Conservation (phyloP, 2,113 vertebrate species). For the Dascyllus trimaculatus region DNA sequence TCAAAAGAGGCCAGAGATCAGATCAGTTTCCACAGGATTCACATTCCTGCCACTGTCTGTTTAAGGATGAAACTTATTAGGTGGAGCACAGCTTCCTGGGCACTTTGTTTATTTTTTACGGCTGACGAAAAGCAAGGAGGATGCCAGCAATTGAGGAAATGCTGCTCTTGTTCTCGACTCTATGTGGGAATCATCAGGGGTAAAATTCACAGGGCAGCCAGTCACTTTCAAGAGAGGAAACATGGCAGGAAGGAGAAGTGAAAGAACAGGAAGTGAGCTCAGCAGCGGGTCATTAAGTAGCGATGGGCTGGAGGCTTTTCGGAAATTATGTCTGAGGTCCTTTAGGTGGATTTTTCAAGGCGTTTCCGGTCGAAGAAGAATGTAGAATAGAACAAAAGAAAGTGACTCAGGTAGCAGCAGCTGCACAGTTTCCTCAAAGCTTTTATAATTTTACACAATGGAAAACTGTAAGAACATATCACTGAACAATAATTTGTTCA, state of each 20-base stretch:
- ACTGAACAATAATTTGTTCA: too few species aligned
- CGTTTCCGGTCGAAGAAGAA: not conserved
- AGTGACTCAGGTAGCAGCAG: too few species aligned
- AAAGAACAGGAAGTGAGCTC: slow-evolving; percentile 43
- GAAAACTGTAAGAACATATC: too few species aligned
- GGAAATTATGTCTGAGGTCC: not conserved
- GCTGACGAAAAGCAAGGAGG: not conserved
- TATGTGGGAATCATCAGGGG: too few species aligned
- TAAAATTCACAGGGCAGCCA: slow-evolving; percentile 9
- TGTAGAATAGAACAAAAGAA: not conserved
- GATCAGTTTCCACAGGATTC: not conserved
- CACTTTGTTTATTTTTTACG: not conserved
- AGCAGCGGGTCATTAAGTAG: not conserved
- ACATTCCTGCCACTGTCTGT: not conserved
- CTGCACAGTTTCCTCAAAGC: too few species aligned
- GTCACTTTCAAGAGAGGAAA: slow-evolving; percentile 40
- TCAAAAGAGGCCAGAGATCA: not conserved
- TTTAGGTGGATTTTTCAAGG: slow-evolving; percentile 1
- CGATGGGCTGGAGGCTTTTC: not conserved
- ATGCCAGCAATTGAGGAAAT: not conserved
- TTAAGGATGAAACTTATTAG: not conserved
- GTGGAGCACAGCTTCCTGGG: not conserved
- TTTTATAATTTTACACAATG: too few species aligned
- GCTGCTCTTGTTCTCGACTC: not conserved
- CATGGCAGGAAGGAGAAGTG: slow-evolving; percentile 37